phyloP scores from a whole-genome alignment of 2,113 vertebrate species.

The Corapipo altera region DNA sequence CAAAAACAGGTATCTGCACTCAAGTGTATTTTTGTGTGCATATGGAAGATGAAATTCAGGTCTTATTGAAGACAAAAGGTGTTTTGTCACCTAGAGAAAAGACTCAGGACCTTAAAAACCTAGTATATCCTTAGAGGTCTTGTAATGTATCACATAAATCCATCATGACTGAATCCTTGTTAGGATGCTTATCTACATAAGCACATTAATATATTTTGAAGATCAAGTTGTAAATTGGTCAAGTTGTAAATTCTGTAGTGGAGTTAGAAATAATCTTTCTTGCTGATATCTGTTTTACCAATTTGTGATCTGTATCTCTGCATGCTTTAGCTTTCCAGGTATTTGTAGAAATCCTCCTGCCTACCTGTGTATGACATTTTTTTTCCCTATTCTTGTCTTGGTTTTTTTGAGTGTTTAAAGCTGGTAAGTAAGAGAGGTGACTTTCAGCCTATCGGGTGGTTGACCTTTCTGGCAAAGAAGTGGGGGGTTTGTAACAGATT shows the following conservation, averaged over 20 bases:
- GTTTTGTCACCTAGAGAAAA: neutral
- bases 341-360: neutral
- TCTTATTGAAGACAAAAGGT: neutral
- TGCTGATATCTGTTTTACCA: neutral
- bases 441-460: neutral
- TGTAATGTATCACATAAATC: neutral
- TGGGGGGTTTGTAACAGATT: neutral
- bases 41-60: neutral
- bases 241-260: neutral
- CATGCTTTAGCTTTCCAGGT: neutral
- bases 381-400: neutral
- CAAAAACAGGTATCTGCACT: rapidly evolving
- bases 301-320: neutral
- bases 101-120: neutral
- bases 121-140: neutral
- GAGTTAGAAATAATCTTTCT: neutral
- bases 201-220: neutral
- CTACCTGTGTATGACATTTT: neutral
- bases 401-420: slow-evolving; percentile 3
- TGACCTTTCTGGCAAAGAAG: slow-evolving; percentile 34
- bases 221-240: neutral
- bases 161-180: neutral
- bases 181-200: neutral
- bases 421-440: neutral
- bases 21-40: neutral